phyloP scores from a whole-genome alignment of 2,113 vertebrate genomes.

The Anarrhichthys ocellatus region DNA sequence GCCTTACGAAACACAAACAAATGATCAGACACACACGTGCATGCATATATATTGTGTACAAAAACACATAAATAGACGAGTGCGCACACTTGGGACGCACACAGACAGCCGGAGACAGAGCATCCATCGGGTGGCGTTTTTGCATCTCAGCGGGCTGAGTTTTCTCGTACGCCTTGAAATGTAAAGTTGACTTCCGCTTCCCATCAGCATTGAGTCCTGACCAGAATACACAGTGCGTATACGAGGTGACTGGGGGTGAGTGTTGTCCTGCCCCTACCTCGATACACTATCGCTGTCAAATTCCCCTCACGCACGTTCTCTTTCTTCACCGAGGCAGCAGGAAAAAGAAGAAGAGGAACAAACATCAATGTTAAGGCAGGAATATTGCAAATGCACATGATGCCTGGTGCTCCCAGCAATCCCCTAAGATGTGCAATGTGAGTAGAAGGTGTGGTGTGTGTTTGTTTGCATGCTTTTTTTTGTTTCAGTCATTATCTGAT shows the following conservation, averaged over 20 bases:
- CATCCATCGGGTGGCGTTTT: neutral
- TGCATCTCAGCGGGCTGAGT: constrained; percentile 32
- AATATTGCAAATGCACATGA: constrained; percentile 52
- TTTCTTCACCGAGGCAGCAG: constrained; percentile 33
- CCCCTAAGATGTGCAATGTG: constrained; percentile 25
- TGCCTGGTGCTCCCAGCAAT: constrained; percentile 39
- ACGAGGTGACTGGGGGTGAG: constrained; percentile 29
- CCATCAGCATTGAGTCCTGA: constrained; percentile 37
- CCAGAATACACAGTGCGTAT: constrained; percentile 32
- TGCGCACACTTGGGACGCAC: constrained; percentile 15
- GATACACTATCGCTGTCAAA: constrained; percentile 30
- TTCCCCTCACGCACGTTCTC: constrained; percentile 26
- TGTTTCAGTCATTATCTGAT: constrained; percentile 43
- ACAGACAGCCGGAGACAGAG: neutral
- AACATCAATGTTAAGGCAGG: constrained; percentile 43
- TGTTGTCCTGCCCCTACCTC: constrained; percentile 26
- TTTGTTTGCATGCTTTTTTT: neutral
- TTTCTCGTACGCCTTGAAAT: constrained; percentile 47
- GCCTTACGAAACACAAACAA: constrained; percentile 30
- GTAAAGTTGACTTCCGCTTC: constrained; percentile 46
- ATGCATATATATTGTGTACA: constrained; percentile 10
- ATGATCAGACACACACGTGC: constrained; percentile 1
- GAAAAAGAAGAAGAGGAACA: constrained; percentile 36
- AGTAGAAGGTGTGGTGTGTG: neutral
- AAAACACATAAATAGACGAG: constrained; percentile 28